Evolutionary conservation across 2,113 vertebrate genomes (phyloP).

Genomic region (Eira barbara): DNA sequence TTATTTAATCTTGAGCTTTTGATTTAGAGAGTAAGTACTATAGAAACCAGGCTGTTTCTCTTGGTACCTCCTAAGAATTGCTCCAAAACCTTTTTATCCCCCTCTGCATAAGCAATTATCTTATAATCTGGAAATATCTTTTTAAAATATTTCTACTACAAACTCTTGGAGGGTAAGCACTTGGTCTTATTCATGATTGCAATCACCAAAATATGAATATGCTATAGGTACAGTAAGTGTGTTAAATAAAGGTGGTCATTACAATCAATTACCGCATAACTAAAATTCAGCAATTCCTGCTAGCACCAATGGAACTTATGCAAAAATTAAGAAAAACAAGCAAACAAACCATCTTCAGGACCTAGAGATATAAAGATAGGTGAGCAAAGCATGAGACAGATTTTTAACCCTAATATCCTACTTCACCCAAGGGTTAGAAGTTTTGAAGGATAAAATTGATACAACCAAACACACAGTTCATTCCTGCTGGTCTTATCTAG

Average conservation of each 20-base stretch:
- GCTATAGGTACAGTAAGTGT: neutral
- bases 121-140: neutral
- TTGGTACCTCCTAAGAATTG: neutral
- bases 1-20: neutral
- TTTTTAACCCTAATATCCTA: neutral
- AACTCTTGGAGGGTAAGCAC: neutral
- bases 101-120: neutral
- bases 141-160: neutral
- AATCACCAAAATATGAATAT: neutral
- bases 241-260: neutral
- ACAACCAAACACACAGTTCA: fast-evolving
- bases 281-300: neutral
- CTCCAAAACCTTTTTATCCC: neutral
- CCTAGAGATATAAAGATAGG: neutral
- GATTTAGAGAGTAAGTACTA: neutral
- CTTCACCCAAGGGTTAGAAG: fast-evolving
- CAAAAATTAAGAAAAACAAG: neutral
- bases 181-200: neutral
- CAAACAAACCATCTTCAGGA: neutral
- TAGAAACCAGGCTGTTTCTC: neutral
- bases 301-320: neutral
- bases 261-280: neutral
- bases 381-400: neutral
- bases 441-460: neutral
- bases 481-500: neutral